Base-by-base conservation (phyloP, 2,113 vertebrate species). In the Brachyistius frenatus region DNA sequence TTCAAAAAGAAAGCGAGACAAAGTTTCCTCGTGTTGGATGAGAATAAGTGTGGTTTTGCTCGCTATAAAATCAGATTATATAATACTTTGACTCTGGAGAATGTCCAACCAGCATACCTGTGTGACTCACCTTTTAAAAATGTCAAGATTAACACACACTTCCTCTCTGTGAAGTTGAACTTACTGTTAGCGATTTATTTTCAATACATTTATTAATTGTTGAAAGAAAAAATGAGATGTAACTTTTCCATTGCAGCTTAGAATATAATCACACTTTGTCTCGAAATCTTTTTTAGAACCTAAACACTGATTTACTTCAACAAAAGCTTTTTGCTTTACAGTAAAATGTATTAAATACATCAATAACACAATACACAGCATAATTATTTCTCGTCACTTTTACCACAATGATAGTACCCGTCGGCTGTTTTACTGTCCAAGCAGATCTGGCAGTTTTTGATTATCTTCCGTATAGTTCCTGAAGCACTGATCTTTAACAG, bases 331-430 rank as follows among this genome's bases (percentile, higher is more conserved):
- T 49, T 47, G 46, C 37, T 49, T 75, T 57, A 76, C 49, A 77
- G 13, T 65, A 31, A 74, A 65, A 71, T 31, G 30, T 60, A 33
- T 76, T 73, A 77, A 84, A 66, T n/a, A 66, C 49, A 75, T 4
- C 30, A 44, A 58, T n/a, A 46, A 73, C 35, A 71, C 47, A 16
- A n/a, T 14, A 61, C 5, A 73, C 47, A 69, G 37, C 36, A 47
- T 67, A 32, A 16, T 47, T 3, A 76, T 62, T 41, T 37, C 14
- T 68, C 54, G 69, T 65, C 39, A 58, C 62, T 53, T 76, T 32
- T 49, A 71, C 36, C 63, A 53, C 5, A 70, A 32, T 57, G 54
- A 62, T 13, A 0, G 7, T 49, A 31, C 52, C 55, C 7, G 14
- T 55, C n/a, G n/a, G 35, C 9, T 61, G 35, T 65, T 67, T 66